Evolutionary conservation across 35 echinoderm and acorn worm genomes (phyloP), one percentile per base, ranked within the genome.

Genomic region (Ophiothrix spiculata): DNA sequence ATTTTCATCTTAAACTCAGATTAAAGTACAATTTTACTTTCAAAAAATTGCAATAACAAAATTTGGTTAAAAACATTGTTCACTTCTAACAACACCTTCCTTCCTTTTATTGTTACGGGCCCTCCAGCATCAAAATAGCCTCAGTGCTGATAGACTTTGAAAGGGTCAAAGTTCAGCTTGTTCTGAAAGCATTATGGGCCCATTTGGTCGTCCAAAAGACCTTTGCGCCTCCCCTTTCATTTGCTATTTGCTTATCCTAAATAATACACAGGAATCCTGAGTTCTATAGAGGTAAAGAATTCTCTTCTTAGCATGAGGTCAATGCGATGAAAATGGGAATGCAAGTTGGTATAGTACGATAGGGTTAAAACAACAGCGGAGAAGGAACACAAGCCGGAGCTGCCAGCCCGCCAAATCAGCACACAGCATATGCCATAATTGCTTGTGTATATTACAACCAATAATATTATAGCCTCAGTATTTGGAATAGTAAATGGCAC

Each of bases 401-500:
- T 15, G 60, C 60, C 8, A 69, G 10, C 60, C 60, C 25, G 60
- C 60, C 60, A 69, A 69, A 69, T 69, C 60, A 69, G 29, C 45
- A 54, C 60, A 6, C 60, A 69, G 60, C 60, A 69, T 69, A 69
- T 10, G 10, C 60, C 25, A 28, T 69, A 69, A 69, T 69, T 69
- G 60, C 60, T n/a, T 8, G 60, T 69, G 60, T 69, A 69, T 69
- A 69, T 49, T 69, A 69, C 60, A 69, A 69, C 16, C 25, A 69
- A 49, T 69, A 10, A 69, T 69, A 69, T 69, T 69, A 69, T 69
- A 69, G 17, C 60, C 25, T n/a, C 16, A 69, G 60, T 69, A 69
- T 69, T 69, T 69, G 60, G 60, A 69, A 69, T 69, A 69, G 6
- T 69, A 69, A 69, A 69, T 69, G 60, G 60, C 60, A 69, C 60